Evolutionary conservation across 2,113 vertebrate genomes (phyloP).

Genomic region (Aythya baeri): DNA sequence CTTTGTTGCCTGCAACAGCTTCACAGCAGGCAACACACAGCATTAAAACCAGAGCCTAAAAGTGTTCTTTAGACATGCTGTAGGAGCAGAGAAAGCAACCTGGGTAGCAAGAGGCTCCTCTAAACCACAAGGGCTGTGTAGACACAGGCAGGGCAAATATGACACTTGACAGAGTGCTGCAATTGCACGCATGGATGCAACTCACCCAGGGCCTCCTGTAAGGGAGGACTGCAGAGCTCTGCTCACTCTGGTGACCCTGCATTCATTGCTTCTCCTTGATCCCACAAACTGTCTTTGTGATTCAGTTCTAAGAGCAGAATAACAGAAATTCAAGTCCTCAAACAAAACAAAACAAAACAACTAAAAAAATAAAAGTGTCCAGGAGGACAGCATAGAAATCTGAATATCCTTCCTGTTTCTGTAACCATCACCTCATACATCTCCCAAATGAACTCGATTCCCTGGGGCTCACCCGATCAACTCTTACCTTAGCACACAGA

Average conservation of each 20-base stretch:
- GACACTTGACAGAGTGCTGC: background rate
- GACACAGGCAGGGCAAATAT: background rate
- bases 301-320: background rate
- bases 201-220: background rate
- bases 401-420: background rate
- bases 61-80: background rate
- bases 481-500: background rate
- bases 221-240: background rate
- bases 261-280: background rate
- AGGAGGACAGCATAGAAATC: background rate
- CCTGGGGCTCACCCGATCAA: background rate
- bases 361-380: background rate
- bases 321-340: background rate
- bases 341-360: background rate
- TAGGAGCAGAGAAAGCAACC: background rate
- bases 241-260: background rate
- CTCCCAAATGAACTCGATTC: background rate
- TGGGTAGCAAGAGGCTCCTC: background rate
- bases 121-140: accelerated
- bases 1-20: background rate
- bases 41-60: background rate
- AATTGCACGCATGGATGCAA: accelerated
- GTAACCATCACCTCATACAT: background rate
- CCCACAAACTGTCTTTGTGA: background rate
- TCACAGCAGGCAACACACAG: background rate